Evolutionary conservation across 2,888 invertebrate species (phyloP), one percentile per base, ranked within the genome.

Genomic region (Adela reaumurella): DNA sequence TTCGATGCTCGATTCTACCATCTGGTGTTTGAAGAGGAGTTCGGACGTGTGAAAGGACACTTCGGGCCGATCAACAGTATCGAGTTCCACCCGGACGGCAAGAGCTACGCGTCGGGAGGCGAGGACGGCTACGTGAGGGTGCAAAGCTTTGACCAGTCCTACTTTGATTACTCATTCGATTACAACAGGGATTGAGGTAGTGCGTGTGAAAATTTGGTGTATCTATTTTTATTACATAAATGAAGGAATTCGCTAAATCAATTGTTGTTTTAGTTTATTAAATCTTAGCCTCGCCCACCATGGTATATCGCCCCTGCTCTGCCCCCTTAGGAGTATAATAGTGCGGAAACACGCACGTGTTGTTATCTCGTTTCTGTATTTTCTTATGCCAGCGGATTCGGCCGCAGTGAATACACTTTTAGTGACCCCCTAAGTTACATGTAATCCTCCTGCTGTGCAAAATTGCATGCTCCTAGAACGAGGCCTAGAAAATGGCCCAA

Each of bases 31-130:
- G 97, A 97, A 74, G 96, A 97, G 64, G 97, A 97, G 67, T 97
- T 97, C 72, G 97, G 91, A 1, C 83, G 96, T 52, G 89, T 99
- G n/a, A 99, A 98, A 69, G 98, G 98, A 50, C 99, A 99, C 78
- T 99, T 99, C 66, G 99, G 99, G 59, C 99, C 99, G 1, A 99
- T 99, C 62, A 99, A 99, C 84, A 95, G 95, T 73, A 86, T 98
- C 58, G 90, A 94, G 46, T 99, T 98, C 81, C 97, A 97, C 77
- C 99, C 99, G 1, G 95, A 96, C 79, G 99, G 99, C 47, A 92
- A 90, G 66, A 94, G 95, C 65, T 96, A 94, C 70, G 92, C 93
- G 50, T 95, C 96, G 47, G 99, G 99, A 19, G 98, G 97, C 65
- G 99, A 99, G 79, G 99, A 99, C 72, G 99, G 99, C 81, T 97